Percentiles rank a stretch among this genome's conserved stretches.
Conservation (phyloP, 2,113 vertebrate species). For the Romanogobio albipinnatus region DNA sequence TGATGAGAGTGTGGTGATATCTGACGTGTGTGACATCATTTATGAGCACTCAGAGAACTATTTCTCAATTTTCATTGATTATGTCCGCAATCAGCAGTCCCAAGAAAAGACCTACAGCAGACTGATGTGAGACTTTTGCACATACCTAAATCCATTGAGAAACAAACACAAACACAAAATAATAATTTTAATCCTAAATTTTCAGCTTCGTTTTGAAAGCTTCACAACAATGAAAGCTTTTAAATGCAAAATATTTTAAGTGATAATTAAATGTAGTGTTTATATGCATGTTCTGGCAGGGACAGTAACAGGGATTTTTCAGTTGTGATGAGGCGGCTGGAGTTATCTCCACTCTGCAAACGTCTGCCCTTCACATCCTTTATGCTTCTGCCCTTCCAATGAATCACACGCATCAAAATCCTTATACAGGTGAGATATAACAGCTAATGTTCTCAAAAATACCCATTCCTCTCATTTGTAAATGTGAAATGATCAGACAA, state of each 20-base stretch:
- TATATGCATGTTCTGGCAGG: constrained; percentile 60
- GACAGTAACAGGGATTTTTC: constrained; percentile 78
- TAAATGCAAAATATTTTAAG: background rate
- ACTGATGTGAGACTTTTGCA: constrained; percentile 72
- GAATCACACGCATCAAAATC: constrained; percentile 81
- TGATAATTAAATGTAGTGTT: background rate
- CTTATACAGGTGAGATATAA: constrained; percentile 49
- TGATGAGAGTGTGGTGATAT: constrained; percentile 72
- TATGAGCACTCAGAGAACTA: constrained; percentile 69
- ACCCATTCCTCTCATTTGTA: background rate
- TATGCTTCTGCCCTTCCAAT: constrained; percentile 80
- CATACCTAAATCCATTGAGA: background rate
- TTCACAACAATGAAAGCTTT: background rate
- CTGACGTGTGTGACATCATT: constrained; percentile 80
- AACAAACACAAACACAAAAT: background rate
- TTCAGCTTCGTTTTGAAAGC: background rate
- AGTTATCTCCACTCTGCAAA: constrained; percentile 78
- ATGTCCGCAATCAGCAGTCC: constrained; percentile 80
- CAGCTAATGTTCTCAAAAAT: background rate
- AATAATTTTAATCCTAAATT: background rate
- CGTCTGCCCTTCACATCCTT: constrained; percentile 80
- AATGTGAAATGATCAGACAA: background rate
- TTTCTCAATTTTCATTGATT: constrained; percentile 78
- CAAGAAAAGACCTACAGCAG: constrained; percentile 80
- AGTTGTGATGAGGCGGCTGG: constrained; percentile 69